A percentile compares a stretch with the other conserved stretches of the same genome.
Evolutionary conservation across 2,113 vertebrate species (phyloP).

Genomic region (Eclectus roratus): DNA sequence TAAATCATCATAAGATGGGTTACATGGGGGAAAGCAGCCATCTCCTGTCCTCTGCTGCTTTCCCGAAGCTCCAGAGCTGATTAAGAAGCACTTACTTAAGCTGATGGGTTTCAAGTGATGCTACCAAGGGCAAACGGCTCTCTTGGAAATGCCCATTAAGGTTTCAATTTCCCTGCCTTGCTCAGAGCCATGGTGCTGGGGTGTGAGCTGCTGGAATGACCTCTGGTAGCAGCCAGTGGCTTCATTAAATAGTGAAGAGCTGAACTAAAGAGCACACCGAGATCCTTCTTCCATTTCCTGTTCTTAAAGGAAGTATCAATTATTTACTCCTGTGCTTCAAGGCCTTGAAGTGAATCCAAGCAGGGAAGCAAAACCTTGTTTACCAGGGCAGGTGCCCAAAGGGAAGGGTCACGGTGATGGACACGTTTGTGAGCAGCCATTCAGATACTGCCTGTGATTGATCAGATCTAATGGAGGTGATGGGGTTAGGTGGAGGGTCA

Average conservation of each 20-base stretch:
- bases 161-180: not conserved
- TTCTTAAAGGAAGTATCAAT: conserved; percentile 2
- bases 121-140: not conserved
- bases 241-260: conserved; percentile 35
- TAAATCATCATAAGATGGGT: not conserved
- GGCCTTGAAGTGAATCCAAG: not conserved
- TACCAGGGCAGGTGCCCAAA: not conserved
- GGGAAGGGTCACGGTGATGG: not conserved
- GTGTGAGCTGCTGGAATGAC: conserved; percentile 19
- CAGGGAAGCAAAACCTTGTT: not conserved
- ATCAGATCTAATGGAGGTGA: not conserved
- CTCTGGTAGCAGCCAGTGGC: not conserved
- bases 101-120: not conserved
- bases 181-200: accelerated
- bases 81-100: not conserved
- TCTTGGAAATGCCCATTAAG: not conserved
- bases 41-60: not conserved
- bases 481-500: not conserved
- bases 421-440: not conserved
- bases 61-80: not conserved
- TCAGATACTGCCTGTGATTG: accelerated
- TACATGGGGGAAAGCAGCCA: not conserved
- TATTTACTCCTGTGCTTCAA: not conserved
- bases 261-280: not conserved
- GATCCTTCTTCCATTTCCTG: not conserved